Percentiles rank a stretch among this genome's conserved stretches.
Evolutionary conservation across 2,113 vertebrate species (phyloP).

Genomic region (Anhinga rufa): DNA sequence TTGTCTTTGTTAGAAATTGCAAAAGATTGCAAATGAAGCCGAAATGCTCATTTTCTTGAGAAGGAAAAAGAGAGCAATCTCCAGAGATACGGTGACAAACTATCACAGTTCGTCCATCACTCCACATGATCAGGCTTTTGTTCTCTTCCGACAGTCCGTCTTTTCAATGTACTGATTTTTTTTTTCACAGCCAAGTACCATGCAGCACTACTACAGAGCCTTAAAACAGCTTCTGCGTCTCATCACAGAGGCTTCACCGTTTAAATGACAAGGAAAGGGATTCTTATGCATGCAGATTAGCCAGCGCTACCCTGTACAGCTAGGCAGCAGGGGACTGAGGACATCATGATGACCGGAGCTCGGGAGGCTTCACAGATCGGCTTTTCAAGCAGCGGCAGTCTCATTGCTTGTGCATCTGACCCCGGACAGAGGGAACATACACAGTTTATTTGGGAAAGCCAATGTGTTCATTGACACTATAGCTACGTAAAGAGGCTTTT

Average conservation of each 20-base stretch:
- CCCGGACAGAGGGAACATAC: neutral
- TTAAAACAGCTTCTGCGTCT: neutral
- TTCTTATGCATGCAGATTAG: neutral
- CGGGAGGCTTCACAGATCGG: neutral
- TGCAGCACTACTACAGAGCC: neutral
- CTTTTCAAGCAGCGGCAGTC: neutral
- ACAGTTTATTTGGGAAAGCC: neutral
- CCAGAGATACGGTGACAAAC: neutral
- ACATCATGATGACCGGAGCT: neutral
- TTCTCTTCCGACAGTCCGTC: neutral
- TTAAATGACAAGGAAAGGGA: neutral
- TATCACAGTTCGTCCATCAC: neutral
- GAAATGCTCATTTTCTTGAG: neutral
- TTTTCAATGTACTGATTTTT: neutral
- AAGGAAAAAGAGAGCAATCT: neutral
- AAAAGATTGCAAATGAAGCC: neutral
- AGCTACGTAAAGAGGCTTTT: neutral
- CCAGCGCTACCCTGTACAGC: neutral
- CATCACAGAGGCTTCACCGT: neutral
- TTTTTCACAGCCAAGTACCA: neutral
- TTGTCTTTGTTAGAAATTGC: neutral
- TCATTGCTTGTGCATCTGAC: neutral
- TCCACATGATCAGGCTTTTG: neutral
- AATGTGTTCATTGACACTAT: neutral
- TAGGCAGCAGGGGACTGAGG: neutral